A percentile compares a stretch with the other conserved stretches of the same genome.
phyloP scores from a whole-genome alignment of 2,888 invertebrate genomes.

The Zele albiditarsus region DNA sequence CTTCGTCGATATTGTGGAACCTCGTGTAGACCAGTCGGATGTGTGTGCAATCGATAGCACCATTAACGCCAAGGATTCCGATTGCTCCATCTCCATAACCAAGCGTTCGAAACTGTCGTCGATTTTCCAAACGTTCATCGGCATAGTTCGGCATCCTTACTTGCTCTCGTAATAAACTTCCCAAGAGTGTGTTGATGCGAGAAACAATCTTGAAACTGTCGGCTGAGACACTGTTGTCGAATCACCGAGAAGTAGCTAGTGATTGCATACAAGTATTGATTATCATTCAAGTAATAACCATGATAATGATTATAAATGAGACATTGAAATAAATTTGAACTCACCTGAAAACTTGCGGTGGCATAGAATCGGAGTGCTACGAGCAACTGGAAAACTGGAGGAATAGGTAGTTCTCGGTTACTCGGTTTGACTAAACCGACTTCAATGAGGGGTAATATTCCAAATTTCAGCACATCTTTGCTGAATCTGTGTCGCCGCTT shows the following conservation, averaged over 20 bases:
- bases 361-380: slow-evolving; percentile 42
- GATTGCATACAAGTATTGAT: not conserved
- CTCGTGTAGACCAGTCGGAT: slow-evolving; percentile 39
- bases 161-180: slow-evolving; percentile 35
- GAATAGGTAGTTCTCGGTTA: slow-evolving; percentile 47
- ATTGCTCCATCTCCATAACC: slow-evolving; percentile 46
- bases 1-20: slow-evolving; percentile 46
- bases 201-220: slow-evolving; percentile 45
- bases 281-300: not conserved
- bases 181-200: slow-evolving; percentile 41
- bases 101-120: slow-evolving; percentile 30
- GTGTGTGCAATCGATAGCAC: slow-evolving; percentile 50
- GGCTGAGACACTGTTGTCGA: slow-evolving; percentile 39
- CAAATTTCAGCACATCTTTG: slow-evolving; percentile 30
- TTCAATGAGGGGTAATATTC: slow-evolving; percentile 40
- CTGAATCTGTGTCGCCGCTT: slow-evolving; percentile 37
- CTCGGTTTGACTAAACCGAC: slow-evolving; percentile 27
- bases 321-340: slow-evolving; percentile 22
- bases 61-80: slow-evolving; percentile 46
- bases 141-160: slow-evolving; percentile 42
- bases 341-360: slow-evolving; percentile 44
- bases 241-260: slow-evolving; percentile 42
- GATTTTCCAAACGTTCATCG: slow-evolving; percentile 41
- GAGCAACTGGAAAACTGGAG: slow-evolving; percentile 45
- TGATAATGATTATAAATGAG: no score